Evolutionary conservation across 2,888 invertebrate genomes (phyloP), one percentile per base, ranked within the genome.

Genomic region (Odontocolon sp.): DNA sequence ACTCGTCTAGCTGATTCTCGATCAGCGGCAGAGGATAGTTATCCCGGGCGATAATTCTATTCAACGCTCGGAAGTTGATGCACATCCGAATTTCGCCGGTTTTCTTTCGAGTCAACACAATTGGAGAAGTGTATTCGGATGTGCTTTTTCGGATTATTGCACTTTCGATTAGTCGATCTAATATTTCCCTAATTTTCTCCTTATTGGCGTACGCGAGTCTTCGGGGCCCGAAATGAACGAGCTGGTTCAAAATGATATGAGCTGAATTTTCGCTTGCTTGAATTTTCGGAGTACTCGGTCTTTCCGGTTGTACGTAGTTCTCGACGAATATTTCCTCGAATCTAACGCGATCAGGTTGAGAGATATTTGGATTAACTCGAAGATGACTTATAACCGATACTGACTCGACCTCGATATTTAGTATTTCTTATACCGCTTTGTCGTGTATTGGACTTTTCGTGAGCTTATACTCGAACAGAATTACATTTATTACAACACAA

Each of bases 181-280:
- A n/a, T n/a, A n/a, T n/a, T 8, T 50, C 57, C 6, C 50, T 0
- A 0, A 84, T 28, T 21, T 77, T 33, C 3, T n/a, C 18, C 5
- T 47, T 47, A 16, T 47, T 50, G 1, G 36, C 11, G 14, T 69
- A 23, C 11, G 57, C 45, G 8, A 69, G 69, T 23, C 67, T 69
- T 8, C 69, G 31, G 5, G 70, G 70, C 9, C 61, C 40, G 28
- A 59, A 61, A 16, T 70, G 71, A 63, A 71, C 16, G 8, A 63
- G 16, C 63, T 76, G 69, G 11, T 70, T 81, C 23, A 77, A 52
- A 3, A 36, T 26, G 23, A 79, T 57, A 18, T 45, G 61, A 28
- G 69, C 61, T 31, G n/a, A n/a, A n/a, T n/a, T n/a, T n/a, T n/a
- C n/a, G n/a, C 52, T 70, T 5, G 57, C 50, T n/a, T 70, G 33